phyloP scores from a whole-genome alignment of 2,888 invertebrate species.

The Griposia aprilina region DNA sequence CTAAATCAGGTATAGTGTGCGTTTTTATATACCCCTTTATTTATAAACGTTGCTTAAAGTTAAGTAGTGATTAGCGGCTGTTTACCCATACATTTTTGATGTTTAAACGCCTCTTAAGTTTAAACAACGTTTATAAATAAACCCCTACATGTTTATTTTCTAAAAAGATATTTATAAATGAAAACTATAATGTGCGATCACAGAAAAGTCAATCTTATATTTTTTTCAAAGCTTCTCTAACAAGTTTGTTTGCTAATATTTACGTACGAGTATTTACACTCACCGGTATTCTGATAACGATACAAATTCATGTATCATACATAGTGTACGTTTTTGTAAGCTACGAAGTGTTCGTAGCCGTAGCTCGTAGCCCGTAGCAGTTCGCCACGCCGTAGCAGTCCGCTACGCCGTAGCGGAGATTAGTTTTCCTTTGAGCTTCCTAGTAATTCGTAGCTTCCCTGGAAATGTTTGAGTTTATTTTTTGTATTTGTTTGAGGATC shows the following conservation, averaged over 20 bases:
- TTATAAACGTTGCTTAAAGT: no score
- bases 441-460: constrained; percentile 42
- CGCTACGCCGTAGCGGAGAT: constrained; percentile 55
- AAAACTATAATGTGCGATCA: neutral
- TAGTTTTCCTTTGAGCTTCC: constrained; percentile 60
- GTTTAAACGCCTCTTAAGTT: no score
- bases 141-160: no score
- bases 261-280: neutral
- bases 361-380: constrained; percentile 44
- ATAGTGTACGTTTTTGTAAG: constrained; percentile 18
- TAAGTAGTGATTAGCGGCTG: no score
- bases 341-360: constrained; percentile 34
- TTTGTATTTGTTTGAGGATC: constrained; percentile 35
- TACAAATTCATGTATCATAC: constrained; percentile 27
- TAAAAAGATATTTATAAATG: no score
- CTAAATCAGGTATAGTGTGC: no score
- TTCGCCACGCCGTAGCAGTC: constrained; percentile 32
- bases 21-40: no score
- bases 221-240: neutral
- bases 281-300: constrained; percentile 7
- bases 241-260: neutral
- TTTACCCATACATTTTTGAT: no score
- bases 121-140: no score
- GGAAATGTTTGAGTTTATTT: constrained; percentile 30
- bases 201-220: neutral